These are phyloP conservation scores for Capreolus pygargus DNA, from an alignment of 2,113 vertebrate species.

Conservation along the genomic window DNA sequence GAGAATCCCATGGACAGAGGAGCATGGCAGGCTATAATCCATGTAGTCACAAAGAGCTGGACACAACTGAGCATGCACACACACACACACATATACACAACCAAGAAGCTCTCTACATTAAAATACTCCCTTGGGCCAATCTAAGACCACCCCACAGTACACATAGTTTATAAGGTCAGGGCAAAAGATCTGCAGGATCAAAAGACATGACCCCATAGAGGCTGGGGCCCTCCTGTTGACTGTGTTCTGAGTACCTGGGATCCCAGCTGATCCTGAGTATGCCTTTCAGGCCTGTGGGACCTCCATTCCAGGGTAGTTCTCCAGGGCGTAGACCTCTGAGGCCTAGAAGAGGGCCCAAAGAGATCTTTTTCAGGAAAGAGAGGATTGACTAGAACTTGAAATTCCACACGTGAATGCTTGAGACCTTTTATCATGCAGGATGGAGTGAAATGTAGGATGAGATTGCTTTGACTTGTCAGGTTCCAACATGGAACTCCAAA, in stretches of 20 bases:
- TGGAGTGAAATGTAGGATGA: background rate
- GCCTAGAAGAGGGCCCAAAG: accelerated
- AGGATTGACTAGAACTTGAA: background rate
- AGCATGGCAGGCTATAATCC: accelerated
- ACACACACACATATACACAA: accelerated
- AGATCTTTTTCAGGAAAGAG: background rate
- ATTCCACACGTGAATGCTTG: background rate
- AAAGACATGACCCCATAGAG: background rate
- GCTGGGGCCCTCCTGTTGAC: background rate
- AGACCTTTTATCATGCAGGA: background rate
- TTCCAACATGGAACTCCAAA: background rate
- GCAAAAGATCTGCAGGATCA: background rate
- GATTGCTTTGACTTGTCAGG: background rate
- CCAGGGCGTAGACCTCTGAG: background rate
- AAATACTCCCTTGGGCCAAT: background rate
- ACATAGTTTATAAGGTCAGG: background rate
- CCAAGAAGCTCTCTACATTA: background rate
- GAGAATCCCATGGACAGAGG: background rate
- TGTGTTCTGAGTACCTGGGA: background rate
- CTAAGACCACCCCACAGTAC: background rate
- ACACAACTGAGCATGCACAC: accelerated
- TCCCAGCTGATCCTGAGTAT: background rate
- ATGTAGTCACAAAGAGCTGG: background rate
- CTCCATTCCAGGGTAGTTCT: background rate
- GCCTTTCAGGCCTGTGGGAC: background rate